Evolutionary conservation across 2,888 invertebrate genomes (phyloP).

Genomic region (Stenoptilia bipunctidactyla): DNA sequence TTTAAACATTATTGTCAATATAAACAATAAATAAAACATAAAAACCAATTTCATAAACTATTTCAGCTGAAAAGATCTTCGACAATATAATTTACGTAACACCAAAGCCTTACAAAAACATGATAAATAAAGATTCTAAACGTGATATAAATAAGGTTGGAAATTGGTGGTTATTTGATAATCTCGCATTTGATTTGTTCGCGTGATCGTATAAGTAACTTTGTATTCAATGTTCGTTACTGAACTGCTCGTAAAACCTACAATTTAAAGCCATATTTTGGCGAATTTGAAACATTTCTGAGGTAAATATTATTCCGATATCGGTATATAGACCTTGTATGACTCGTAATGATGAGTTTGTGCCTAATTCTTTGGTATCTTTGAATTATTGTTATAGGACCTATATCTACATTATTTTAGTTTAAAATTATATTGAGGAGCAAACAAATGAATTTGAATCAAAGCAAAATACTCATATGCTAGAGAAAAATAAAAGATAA

Average conservation of each 20-base stretch:
- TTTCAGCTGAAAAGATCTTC: too few relatives aligned
- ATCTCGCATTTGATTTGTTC: neutral
- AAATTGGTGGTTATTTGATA: neutral
- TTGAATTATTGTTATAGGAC: constrained; percentile 1
- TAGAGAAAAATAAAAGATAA: too few relatives aligned
- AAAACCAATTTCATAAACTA: too few relatives aligned
- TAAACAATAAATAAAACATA: too few relatives aligned
- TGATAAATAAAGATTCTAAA: too few relatives aligned
- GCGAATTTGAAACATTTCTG: constrained; percentile 30
- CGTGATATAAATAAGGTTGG: too few relatives aligned
- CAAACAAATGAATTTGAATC: neutral
- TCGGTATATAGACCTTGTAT: too few relatives aligned
- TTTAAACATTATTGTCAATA: too few relatives aligned
- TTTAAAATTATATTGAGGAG: neutral
- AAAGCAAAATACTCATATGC: too few relatives aligned
- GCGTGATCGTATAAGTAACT: constrained; percentile 11
- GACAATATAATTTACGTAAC: too few relatives aligned
- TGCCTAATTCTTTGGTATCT: neutral
- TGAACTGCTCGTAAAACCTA: constrained; percentile 55
- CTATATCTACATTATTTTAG: neutral
- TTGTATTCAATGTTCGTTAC: constrained; percentile 59
- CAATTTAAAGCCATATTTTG: constrained; percentile 57
- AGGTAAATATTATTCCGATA: neutral
- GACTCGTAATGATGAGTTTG: too few relatives aligned
- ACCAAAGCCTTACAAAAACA: too few relatives aligned